Evolutionary conservation across 2,888 invertebrate genomes (phyloP), one percentile per base, ranked within the genome.

Genomic region (Meganola albula): DNA sequence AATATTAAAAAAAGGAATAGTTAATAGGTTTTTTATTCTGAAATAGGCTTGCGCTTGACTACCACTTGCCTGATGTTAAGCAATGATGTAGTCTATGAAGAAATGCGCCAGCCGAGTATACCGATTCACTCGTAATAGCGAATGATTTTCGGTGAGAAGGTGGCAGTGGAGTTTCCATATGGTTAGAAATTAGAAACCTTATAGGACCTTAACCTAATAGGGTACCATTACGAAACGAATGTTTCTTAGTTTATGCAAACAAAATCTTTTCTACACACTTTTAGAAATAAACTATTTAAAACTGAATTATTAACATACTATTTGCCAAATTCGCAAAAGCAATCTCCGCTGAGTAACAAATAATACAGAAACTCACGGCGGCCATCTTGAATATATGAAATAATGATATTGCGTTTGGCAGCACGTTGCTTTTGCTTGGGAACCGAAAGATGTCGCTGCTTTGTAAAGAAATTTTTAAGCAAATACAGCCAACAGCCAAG

Each of bases 351-450:
- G 67, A 71, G 63, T 54, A 67, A 57, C 63, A 61, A 64, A 72
- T 60, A 71, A 74, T 71, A 74, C 74, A 74, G 64, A 68, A 59
- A 40, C 60, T 58, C 70, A 74, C 71, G 68, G 68, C 66, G 74
- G 61, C 54, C 64, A 63, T 63, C 59, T 60, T 44, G 45, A 37
- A 40, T 55, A 58, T 68, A 68, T 71, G 73, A 74, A 72, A 74
- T 76, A 73, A 76, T 75, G 74, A 67, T 76, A 77, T 73, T 74
- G 72, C 66, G 57, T 62, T 75, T 76, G 76, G 75, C 76, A 74
- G 59, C 51, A 46, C 53, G 40, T 54, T 46, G 52, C 20, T 7
- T 20, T 56, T 58, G 54, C 63, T 46, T 55, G 50, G 51, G 47
- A 48, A 47, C 42, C 47, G n/a, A 47, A 47, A 53, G 45, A 53